Evolutionary conservation across 2,797 vertebrate genomes (phyloP).

Genomic region (Loris lydekkerianus): DNA sequence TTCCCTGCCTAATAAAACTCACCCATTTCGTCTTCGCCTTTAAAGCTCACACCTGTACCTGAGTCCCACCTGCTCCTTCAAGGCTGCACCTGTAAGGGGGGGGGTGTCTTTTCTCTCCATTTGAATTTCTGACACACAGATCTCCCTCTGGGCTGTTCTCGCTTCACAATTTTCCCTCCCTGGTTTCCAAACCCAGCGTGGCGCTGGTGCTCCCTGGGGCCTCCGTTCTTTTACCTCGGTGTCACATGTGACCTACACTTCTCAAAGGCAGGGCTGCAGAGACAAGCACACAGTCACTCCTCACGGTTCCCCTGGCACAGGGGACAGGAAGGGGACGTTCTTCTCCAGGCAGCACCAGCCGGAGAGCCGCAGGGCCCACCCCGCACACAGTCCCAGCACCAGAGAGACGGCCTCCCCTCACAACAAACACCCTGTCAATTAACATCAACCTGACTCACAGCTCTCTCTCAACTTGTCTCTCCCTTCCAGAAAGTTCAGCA

Average conservation of each 20-base stretch:
- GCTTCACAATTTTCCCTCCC: neutral
- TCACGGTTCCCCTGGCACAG: fast-evolving
- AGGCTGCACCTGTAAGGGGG: neutral
- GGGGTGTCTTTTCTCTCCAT: neutral
- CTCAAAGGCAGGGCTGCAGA: neutral
- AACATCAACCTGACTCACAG: fast-evolving
- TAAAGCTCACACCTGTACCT: neutral
- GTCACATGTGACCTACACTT: fast-evolving
- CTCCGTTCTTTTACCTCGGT: fast-evolving
- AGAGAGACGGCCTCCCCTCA: neutral
- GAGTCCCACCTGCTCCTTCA: neutral
- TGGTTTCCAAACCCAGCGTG: neutral
- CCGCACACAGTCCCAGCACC: fast-evolving
- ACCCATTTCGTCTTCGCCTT: neutral
- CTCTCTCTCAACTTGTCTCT: neutral
- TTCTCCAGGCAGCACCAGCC: fast-evolving
- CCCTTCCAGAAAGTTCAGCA: slow-evolving; percentile 95
- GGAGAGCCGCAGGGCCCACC: fast-evolving
- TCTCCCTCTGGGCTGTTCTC: no score
- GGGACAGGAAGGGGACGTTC: neutral
- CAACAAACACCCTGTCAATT: fast-evolving
- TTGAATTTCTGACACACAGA: neutral
- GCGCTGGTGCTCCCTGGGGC: fast-evolving
- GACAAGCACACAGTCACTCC: no score
- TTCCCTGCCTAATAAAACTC: neutral